Percentiles rank a stretch among this genome's conserved stretches.
phyloP scores from a whole-genome alignment of 2,888 invertebrate species.

The Epinotia nisella region DNA sequence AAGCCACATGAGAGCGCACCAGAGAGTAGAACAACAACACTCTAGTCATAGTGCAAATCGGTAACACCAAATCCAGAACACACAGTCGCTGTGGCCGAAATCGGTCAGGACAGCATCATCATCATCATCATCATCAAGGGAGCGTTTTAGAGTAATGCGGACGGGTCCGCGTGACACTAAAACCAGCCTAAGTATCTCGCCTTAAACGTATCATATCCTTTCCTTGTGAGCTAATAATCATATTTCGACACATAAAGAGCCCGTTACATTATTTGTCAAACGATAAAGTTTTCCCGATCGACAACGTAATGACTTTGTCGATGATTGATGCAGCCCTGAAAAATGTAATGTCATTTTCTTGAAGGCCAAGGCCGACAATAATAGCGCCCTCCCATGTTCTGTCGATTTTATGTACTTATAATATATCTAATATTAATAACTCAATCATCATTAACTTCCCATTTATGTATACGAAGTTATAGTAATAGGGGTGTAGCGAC shows the following conservation, averaged over 20 bases:
- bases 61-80: too few relatives aligned
- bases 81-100: too few relatives aligned
- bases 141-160: too few relatives aligned
- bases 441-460: neutral
- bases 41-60: too few relatives aligned
- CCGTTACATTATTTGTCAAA: neutral
- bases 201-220: too few relatives aligned
- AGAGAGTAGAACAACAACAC: too few relatives aligned
- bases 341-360: constrained; percentile 8
- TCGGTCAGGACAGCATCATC: too few relatives aligned
- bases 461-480: neutral
- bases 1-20: too few relatives aligned
- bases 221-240: neutral
- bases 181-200: too few relatives aligned
- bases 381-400: constrained; percentile 9
- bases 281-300: neutral
- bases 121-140: too few relatives aligned
- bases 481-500: too few relatives aligned
- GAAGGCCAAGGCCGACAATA: constrained; percentile 21
- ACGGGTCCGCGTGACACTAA: too few relatives aligned
- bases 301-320: neutral
- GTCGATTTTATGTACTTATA: neutral
- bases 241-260: constrained; percentile 6
- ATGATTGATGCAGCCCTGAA: constrained; percentile 8
- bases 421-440: neutral